A percentile compares a stretch with the other conserved stretches of the same genome.
Conservation (phyloP, 2,113 vertebrate genomes). For the Emydocephalus ijimae region DNA sequence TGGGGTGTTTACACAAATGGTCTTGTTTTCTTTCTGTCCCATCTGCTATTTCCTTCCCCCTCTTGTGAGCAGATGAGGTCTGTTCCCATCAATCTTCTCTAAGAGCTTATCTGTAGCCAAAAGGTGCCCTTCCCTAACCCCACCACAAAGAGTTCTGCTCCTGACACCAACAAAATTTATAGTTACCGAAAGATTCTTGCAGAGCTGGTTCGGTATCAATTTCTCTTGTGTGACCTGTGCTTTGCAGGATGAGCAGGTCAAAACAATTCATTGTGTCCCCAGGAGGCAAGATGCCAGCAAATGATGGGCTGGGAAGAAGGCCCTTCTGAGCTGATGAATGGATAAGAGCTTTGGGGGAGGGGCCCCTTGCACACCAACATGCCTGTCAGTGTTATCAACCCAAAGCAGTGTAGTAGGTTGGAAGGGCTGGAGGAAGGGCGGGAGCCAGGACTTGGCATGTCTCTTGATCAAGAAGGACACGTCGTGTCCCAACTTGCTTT, state of each 20-base stretch:
- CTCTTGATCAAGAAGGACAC: not conserved
- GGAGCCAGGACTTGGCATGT: not conserved
- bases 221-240: conserved; percentile 3
- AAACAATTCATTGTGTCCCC: conserved; percentile 12
- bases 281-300: conserved; percentile 25
- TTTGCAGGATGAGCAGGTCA: conserved; percentile 21
- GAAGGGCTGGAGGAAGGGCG: conserved; percentile 5
- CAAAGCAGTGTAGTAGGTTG: not conserved
- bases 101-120: conserved; percentile 11
- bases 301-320: conserved; percentile 2
- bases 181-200: conserved; percentile 16
- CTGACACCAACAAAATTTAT: not conserved
- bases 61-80: not conserved
- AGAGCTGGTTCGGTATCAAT: conserved; percentile 14
- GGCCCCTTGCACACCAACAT: not conserved
- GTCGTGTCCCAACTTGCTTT: not conserved
- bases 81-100: not conserved
- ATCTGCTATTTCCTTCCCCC: not conserved
- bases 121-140: not conserved
- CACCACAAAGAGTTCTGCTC: not conserved
- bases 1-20: not conserved
- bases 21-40: not conserved
- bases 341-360: conserved; percentile 35
- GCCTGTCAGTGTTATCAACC: not conserved
- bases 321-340: not conserved